A percentile compares a stretch with the other conserved stretches of the same genome.
Evolutionary conservation across 2,888 invertebrate genomes (phyloP).

Genomic region (Alviniconcha strummeri): DNA sequence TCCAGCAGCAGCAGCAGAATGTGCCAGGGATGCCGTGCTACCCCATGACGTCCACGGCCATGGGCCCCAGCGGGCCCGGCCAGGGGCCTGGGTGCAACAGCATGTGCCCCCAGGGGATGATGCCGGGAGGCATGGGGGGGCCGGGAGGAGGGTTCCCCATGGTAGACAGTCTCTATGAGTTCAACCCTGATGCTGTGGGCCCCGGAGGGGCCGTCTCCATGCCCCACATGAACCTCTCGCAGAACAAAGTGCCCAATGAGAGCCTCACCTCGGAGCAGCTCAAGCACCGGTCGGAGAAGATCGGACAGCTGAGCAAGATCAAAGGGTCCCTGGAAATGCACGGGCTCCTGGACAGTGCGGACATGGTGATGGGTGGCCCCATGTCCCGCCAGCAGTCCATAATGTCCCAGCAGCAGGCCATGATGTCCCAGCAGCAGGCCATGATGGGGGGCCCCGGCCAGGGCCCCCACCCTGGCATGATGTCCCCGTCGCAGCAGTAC

Average conservation of each 20-base stretch:
- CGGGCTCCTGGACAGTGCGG: conserved; percentile 84
- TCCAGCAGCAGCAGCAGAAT: conserved; percentile 63
- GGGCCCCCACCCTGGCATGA: conserved; percentile 55
- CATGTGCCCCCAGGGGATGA: conserved; percentile 42
- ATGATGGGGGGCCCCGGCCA: conserved; percentile 44
- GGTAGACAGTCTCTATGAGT: conserved; percentile 36
- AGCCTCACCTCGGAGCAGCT: conserved; percentile 96
- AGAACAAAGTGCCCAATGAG: conserved; percentile 78
- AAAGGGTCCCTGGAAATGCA: conserved; percentile 81
- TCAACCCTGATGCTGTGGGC: conserved; percentile 32
- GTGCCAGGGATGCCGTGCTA: conserved; percentile 49
- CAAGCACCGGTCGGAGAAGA: conserved; percentile 92
- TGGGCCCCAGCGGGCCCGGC: conserved; percentile 39
- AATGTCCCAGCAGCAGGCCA: conserved; percentile 37
- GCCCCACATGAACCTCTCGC: conserved; percentile 57
- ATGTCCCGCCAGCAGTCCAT: conserved; percentile 41
- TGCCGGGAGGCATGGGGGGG: conserved; percentile 9
- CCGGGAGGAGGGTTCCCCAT: conserved; percentile 35
- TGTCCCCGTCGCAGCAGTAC: conserved; percentile 46
- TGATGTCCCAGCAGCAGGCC: conserved; percentile 47
- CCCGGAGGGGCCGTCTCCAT: conserved; percentile 36
- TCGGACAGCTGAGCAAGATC: conserved; percentile 93
- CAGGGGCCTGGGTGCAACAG: conserved; percentile 43
- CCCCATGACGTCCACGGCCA: conserved; percentile 45
- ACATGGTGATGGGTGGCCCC: conserved; percentile 40